Conservation (phyloP, 2,888 invertebrate genomes). For the Arrhopalites spinosus region DNA sequence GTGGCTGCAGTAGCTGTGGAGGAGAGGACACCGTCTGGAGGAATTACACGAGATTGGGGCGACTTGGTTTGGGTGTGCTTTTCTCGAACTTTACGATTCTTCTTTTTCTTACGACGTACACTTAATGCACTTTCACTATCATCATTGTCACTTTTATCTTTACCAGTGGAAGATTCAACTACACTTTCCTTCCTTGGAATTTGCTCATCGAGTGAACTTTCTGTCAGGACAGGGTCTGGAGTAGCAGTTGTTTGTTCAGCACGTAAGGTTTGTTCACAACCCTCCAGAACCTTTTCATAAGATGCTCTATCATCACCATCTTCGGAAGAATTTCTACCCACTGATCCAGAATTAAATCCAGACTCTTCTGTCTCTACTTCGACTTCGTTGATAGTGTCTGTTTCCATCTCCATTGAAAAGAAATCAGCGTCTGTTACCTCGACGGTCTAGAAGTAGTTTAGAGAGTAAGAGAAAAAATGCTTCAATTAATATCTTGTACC, state of each 20-base stretch:
- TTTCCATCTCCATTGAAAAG: conserved; percentile 1
- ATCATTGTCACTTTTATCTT: not conserved
- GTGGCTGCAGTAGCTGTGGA: not conserved
- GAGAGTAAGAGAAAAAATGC: not conserved
- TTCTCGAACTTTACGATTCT: conserved; percentile 25
- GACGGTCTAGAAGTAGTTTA: no score
- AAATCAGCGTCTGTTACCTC: not conserved
- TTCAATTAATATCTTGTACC: no score
- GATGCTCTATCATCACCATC: not conserved
- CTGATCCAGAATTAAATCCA: not conserved
- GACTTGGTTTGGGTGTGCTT: conserved; percentile 34
- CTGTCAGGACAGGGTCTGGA: no score
- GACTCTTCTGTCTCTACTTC: conserved; percentile 24
- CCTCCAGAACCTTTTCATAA: not conserved
- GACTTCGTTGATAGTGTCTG: conserved; percentile 14
- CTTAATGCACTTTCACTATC: no score
- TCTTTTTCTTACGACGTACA: conserved; percentile 11
- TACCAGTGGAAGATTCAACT: not conserved
- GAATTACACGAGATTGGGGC: not conserved
- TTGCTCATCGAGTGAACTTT: no score
- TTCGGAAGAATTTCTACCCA: not conserved
- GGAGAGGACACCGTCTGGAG: not conserved
- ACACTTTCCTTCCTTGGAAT: not conserved
- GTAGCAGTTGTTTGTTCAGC: not conserved
- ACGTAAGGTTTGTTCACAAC: not conserved